Percentiles rank a stretch among this genome's conserved stretches.
Conservation (phyloP, 2,113 vertebrate genomes). For the Nicator chloris region DNA sequence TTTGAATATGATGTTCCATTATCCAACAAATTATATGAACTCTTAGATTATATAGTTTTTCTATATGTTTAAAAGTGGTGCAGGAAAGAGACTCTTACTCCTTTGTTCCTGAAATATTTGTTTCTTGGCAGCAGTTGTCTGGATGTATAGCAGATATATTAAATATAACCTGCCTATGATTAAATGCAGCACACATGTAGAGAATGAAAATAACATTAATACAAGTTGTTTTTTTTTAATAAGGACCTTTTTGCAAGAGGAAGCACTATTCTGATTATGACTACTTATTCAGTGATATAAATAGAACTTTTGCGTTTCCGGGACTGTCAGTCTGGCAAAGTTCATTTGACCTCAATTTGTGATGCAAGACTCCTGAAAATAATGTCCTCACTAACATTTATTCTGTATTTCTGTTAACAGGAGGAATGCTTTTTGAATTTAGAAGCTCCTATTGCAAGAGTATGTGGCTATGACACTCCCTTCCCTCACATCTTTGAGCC, state of each 20-base stretch:
- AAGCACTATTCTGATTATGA: not conserved
- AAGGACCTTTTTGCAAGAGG: not conserved
- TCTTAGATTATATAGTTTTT: not conserved
- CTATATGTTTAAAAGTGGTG: not conserved
- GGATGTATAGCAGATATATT: slow-evolving; percentile 32
- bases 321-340: not conserved
- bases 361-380: slow-evolving; percentile 10
- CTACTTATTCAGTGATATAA: slow-evolving; percentile 5
- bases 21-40: not conserved
- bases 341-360: slow-evolving; percentile 4
- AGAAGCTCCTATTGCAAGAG: slow-evolving; percentile 92
- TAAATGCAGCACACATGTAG: not conserved
- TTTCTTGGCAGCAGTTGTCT: slow-evolving; percentile 21
- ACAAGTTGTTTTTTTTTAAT: slow-evolving; percentile 7
- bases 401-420: slow-evolving; percentile 70
- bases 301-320: slow-evolving; percentile 7
- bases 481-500: slow-evolving; percentile 97
- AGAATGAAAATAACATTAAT: slow-evolving; percentile 45
- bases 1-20: not conserved
- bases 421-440: slow-evolving; percentile 97
- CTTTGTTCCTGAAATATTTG: slow-evolving; percentile 41
- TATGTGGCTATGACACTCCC: slow-evolving; percentile 97
- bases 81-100: not conserved
- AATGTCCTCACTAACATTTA: not conserved
- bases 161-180: slow-evolving; percentile 19